Base-by-base conservation (phyloP, 2,113 vertebrate species). In the Aleadryas rufinucha region DNA sequence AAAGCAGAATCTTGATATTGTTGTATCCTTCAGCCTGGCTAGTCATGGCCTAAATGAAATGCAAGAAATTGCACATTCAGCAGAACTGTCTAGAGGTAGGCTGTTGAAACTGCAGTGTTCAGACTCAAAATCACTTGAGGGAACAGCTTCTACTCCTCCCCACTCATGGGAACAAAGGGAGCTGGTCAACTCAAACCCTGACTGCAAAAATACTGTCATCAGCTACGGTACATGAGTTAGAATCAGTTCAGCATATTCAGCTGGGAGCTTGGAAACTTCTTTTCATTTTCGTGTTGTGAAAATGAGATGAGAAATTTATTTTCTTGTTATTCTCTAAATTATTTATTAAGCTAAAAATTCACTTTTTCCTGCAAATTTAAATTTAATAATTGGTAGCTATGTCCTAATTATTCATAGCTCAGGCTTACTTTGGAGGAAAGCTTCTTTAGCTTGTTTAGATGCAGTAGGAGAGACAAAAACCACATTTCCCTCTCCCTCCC, bases 401-500 rank as follows among this genome's bases (percentile, higher is more conserved):
- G n/a, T n/a, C 27, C 37, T 54, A 70, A 50, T 39, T 16, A 41
- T 77, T 81, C 33, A 22, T 21, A 64, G 35, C 28, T 71, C 21
- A 79, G 14, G 23, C 53, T 81, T 65, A 23, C 9, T 74, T 78
- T 47, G 33, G 18, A 16, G 47, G 28, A n/a, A 90, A 89, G 22
- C 42, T 80, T 81, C 50, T 89, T 71, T 52, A 60, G 8, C 59
- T 42, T 68, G 8, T 83, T 80, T 42, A 83, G 41, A 33, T 79
- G 23, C 22, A 68, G 8, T 37, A 45, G 31, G 31, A 84, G 60
- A 44, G 59, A 65, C 21, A 33, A 6, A 49, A 23, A 47, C 2
- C 15, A 35, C 14, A 26, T 4, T 57, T 49, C 11, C 3, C 30
- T 11, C 9, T 28, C 8, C 17, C 4, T n/a, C 7, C 0, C 2